Conservation (phyloP, 2,888 invertebrate genomes). For the Chrysolina americana region DNA sequence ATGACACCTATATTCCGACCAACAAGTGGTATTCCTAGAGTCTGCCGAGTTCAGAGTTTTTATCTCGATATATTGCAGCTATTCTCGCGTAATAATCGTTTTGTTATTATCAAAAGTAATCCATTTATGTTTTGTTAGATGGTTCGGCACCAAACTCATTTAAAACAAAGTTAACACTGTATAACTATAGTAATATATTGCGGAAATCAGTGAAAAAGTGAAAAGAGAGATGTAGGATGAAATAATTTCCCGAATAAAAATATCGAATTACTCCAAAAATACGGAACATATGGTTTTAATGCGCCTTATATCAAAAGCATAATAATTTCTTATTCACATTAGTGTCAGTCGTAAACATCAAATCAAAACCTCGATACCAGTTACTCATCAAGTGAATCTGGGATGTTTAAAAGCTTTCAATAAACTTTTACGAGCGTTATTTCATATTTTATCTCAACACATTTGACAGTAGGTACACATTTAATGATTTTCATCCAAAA, state of each 20-base stretch:
- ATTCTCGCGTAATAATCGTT: no score
- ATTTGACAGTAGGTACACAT: background rate
- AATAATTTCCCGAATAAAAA: background rate
- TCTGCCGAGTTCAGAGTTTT: no score
- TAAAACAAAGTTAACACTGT: no score
- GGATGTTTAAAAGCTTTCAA: background rate
- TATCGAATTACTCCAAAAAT: background rate
- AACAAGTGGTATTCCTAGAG: no score
- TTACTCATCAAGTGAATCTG: background rate
- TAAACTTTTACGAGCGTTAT: background rate
- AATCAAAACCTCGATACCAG: background rate
- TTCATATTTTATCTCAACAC: background rate
- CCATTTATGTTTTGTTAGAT: no score
- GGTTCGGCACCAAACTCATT: no score
- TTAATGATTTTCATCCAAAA: no score
- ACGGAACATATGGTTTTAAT: background rate
- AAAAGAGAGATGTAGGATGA: background rate
- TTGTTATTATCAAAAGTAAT: no score
- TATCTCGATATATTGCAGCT: no score
- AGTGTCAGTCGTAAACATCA: constrained; percentile 11
- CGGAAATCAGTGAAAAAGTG: background rate
- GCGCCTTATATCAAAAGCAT: constrained; percentile 7
- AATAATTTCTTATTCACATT: constrained; percentile 4
- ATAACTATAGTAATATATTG: no score
- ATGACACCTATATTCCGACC: no score